Evolutionary conservation across 2,888 invertebrate genomes (phyloP), one percentile per base, ranked within the genome.

Genomic region (Papilio protenor): DNA sequence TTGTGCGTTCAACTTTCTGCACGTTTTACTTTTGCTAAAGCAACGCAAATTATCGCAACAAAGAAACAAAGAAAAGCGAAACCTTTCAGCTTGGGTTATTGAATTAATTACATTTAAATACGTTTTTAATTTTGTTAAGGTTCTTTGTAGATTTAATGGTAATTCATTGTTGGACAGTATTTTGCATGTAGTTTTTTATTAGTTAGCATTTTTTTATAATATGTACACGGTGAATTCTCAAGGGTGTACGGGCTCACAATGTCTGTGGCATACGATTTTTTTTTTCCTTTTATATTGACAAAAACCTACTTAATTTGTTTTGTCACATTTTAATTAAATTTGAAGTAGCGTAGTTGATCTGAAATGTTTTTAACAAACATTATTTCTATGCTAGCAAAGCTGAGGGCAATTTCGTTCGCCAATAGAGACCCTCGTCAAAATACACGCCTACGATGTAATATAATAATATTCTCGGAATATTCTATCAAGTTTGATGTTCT

Each of bases 1-100:
- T 75, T 75, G 75, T 66, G 47, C 61, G 52, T 55, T 75, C 33
- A 75, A 66, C 75, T 75, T 75, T 75, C 66, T 75, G 40, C 52
- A 40, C 75, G 49, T 27, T 52, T 66, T 33, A n/a, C 57, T 73
- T 59, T 1, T 73, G 45, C 21, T 45, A 45, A 69, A 69, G 66
- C 66, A 45, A 69, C 66, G 66, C 66, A 69, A 69, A 69, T 69
- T 69, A 69, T 66, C 21, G 33, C 66, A 69, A 69, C 66, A 69
- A 45, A 45, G 45, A 69, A 69, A 66, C 66, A 66, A 45, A 66
- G 66, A 66, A 33, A 64, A 64, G 3, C 18, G 64, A n/a, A 45
- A 69, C 45, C 45, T 69, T 69, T 69, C 66, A 45, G 21, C 66
- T 45, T 21, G n/a, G 4, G 66, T 10, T 69, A 69, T 69, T 45